Evolutionary conservation across 2,113 vertebrate genomes (phyloP).

Genomic region (Neogale vison): DNA sequence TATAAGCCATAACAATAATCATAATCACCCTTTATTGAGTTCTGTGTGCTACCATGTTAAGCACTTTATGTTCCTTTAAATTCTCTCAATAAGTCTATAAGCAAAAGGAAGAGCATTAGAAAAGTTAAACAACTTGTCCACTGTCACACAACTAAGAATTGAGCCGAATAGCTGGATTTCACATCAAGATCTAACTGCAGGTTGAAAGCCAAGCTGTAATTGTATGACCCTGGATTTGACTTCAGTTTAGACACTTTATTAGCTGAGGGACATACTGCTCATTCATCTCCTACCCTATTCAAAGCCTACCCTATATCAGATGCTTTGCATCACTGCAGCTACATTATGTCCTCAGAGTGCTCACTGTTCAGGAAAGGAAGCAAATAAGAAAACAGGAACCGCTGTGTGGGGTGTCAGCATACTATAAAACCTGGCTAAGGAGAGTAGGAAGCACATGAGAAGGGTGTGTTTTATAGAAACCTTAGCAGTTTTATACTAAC

Average conservation of each 20-base stretch:
- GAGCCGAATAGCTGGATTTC: not conserved
- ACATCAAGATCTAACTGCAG: not conserved
- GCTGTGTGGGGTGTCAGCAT: not conserved
- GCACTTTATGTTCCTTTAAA: not conserved
- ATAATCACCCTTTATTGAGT: not conserved
- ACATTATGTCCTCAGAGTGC: not conserved
- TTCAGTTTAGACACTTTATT: not conserved
- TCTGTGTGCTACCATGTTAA: not conserved
- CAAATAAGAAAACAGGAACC: not conserved
- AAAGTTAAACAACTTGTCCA: not conserved
- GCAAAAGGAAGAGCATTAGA: not conserved
- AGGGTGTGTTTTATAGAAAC: not conserved
- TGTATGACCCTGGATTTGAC: not conserved
- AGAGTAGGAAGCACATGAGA: not conserved
- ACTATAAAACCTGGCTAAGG: not conserved
- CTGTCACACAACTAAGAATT: not conserved
- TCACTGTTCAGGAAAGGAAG: not conserved
- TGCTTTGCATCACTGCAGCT: not conserved
- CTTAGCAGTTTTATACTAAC: not conserved
- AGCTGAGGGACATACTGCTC: not conserved
- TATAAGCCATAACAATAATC: not conserved
- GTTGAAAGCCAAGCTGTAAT: not conserved
- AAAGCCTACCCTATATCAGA: slow-evolving; percentile 5
- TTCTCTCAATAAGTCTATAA: not conserved
- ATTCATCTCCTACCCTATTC: slow-evolving; percentile 29